Percentiles rank a stretch among this genome's conserved stretches.
Evolutionary conservation across 64 coral and sea anemone species (phyloP).

Genomic region (Exaiptasia diaphana): DNA sequence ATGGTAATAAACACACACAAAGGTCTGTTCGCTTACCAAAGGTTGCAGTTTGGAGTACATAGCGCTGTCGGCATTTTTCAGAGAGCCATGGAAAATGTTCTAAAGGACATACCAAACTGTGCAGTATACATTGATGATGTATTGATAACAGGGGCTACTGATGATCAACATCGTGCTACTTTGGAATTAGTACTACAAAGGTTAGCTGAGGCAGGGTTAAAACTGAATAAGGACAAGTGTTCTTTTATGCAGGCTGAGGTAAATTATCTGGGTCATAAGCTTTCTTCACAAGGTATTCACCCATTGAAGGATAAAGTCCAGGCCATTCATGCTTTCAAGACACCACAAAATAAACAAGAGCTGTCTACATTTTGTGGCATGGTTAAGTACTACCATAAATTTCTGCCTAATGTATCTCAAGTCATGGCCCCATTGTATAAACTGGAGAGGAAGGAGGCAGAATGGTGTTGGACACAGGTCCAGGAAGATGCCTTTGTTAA

Average conservation of each 20-base stretch:
- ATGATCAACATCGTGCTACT: too few relatives aligned
- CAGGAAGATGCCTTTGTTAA: conserved; percentile 38
- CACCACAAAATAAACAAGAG: conserved; percentile 29
- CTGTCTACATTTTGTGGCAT: too few relatives aligned
- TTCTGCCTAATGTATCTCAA: conserved; percentile 28
- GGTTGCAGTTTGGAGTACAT: conserved; percentile 30
- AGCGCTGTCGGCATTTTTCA: conserved; percentile 25
- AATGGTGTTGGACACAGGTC: conserved; percentile 36
- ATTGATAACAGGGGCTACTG: background rate
- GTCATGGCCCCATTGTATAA: conserved; percentile 8
- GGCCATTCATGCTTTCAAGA: conserved; percentile 17
- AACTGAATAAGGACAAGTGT: background rate
- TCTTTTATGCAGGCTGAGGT: too few relatives aligned
- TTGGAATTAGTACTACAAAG: too few relatives aligned
- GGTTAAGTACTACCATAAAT: conserved; percentile 40
- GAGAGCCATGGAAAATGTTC: conserved; percentile 36
- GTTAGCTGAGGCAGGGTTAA: background rate
- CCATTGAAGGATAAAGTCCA: too few relatives aligned
- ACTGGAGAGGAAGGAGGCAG: background rate
- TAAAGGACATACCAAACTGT: conserved; percentile 16
- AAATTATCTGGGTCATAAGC: too few relatives aligned
- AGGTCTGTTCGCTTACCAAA: conserved; percentile 5
- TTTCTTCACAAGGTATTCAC: too few relatives aligned
- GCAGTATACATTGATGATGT: background rate
- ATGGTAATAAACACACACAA: conserved; percentile 41